Base-by-base conservation (phyloP, 2,797 vertebrate species). In the Hozukius guyotensis region DNA sequence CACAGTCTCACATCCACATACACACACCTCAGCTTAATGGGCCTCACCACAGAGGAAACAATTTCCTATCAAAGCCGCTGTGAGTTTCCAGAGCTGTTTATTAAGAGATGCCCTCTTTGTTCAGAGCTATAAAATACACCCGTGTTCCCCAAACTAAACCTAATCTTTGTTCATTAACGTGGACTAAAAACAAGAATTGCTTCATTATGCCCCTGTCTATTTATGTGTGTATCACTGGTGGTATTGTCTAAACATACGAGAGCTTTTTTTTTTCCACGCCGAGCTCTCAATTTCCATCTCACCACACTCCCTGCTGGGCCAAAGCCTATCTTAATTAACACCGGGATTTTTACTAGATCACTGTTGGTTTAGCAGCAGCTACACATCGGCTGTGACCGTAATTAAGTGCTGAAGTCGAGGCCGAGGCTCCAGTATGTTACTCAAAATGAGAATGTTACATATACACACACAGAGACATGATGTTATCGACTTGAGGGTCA, bases 301-400 rank as follows among this genome's bases (percentile, higher is more conserved):
- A 82, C 80, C 85, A 75, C 75, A 89, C 71, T 82, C 83, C 88
- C 91, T 49, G 75, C 88, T 84, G 85, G 55, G 81, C 64, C 38
- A 53, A 88, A 93, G 81, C 83, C 81, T 72, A 79, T 82, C 85
- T 83, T 91, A 86, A 93, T 93, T 87, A 89, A 91, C 85, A 82
- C 75, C 55, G 42, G 63, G 83, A 89, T 87, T 91, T 46, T 91
- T 88, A 90, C 86, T 85, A 85, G 77, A 88, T 86, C 78, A 69
- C 76, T 84, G 75, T 75, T 90, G 77, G 72, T 90, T 90, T 85
- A 90, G 79, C 24, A 86, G 64, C 46, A 80, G 67, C 72, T 69
- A 25, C 68, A 67, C 65, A 59, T 76, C 36, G 5, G 42, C 70
- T 72, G 73, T 81, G 75, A 86, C 78, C 88, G 46, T 88, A 79